Evolutionary conservation across 2,113 vertebrate species (phyloP).

Genomic region (Psammodynastes pulverulentus): DNA sequence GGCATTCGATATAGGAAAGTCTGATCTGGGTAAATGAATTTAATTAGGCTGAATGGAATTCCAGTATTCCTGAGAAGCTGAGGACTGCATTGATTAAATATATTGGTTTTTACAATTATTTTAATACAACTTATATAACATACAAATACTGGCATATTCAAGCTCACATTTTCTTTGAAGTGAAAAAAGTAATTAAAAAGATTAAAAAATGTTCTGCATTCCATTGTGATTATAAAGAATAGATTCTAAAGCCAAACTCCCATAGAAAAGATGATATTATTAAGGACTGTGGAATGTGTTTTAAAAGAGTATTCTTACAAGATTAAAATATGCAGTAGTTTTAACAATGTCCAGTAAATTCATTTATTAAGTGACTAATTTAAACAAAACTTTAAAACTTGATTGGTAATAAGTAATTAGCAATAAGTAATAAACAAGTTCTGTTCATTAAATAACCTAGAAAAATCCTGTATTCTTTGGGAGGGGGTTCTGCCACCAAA

Average conservation of each 20-base stretch:
- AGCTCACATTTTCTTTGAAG: conserved; percentile 2
- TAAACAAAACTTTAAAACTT: not conserved
- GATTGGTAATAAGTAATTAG: not conserved
- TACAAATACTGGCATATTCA: not conserved
- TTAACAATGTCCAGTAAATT: not conserved
- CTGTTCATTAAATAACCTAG: not conserved
- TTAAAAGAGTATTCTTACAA: not conserved
- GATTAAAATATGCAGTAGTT: not conserved
- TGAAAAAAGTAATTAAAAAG: conserved; percentile 18
- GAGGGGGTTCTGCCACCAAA: not conserved
- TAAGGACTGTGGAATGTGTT: conserved; percentile 14
- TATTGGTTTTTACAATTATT: conserved; percentile 8
- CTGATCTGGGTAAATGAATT: not conserved
- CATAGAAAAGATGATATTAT: not conserved
- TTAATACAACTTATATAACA: conserved; percentile 1
- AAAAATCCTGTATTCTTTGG: not conserved
- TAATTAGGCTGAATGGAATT: not conserved
- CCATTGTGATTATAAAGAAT: conserved; percentile 1
- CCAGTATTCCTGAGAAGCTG: not conserved
- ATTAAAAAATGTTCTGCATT: not conserved
- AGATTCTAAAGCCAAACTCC: conserved; percentile 2
- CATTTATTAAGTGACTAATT: not conserved
- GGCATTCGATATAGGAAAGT: not conserved
- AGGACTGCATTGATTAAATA: not conserved
- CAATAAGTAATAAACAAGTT: not conserved